Base-by-base conservation (phyloP, 1,140 invertebrate species). In the Archivesica marissinica region DNA sequence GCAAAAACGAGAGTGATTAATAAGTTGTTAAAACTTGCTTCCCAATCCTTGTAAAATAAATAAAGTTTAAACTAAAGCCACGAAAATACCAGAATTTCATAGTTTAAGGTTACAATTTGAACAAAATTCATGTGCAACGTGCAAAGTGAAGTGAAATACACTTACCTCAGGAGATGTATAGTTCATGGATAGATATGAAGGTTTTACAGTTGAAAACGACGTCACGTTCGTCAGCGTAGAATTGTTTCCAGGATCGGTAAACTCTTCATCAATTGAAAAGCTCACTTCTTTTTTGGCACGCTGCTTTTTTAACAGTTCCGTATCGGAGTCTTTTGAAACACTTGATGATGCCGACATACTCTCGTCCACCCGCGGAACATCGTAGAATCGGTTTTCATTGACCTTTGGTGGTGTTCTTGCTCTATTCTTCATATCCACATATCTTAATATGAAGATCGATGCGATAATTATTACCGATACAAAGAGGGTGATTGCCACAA, bases 231-330 rank as follows among this genome's bases (percentile, higher is more conserved):
- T 89, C 13, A 89, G 50, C 3, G 89, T 86, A 6, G 89, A 88
- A 54, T 86, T 79, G 20, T 89, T 88, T 54, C 86, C 56, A n/a
- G 80, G 66, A 44, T 86, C 86, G 38, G 66, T 76, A 56, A 74
- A 68, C 44, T 88, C 88, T 33, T 90, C 90, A 68, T 90, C 89
- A 2, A 90, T 68, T 11, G 87, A 90, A 86, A 92, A 92, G 76
- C 92, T 92, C 23, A 92, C 86, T 81, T 92, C 92, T 61, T 89
- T 89, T 77, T 90, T 92, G 38, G 89, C 88, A 33, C 89, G 89
- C n/a, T n/a, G n/a, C 47, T 90, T 85, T 80, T 90, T 91, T 25
- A 90, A 70, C 41, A 88, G 86, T 66, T 89, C 89, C 23, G 85
- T 83, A 68, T 90, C 89, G 33, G 80, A 89, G 41, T 90, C 89